A percentile compares a stretch with the other conserved stretches of the same genome.
Conservation (phyloP, 2,888 invertebrate species). For the Eurytoma adleriae region DNA sequence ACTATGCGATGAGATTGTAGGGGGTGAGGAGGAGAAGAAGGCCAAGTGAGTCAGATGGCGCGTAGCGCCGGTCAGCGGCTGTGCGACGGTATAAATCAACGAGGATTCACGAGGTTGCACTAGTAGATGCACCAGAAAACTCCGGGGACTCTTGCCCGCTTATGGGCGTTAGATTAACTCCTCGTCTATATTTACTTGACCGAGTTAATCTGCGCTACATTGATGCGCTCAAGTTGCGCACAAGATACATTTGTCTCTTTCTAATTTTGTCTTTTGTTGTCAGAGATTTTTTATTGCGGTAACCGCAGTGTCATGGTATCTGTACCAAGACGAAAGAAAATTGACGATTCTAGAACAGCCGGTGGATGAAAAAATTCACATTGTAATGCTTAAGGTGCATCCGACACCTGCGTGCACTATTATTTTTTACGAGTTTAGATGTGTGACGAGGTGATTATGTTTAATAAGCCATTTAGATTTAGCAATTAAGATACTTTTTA, state of each 20-base stretch:
- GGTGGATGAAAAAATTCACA: not conserved
- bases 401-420: not conserved
- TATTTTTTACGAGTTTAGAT: not conserved
- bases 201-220: conserved; percentile 16
- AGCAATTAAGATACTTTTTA: not conserved
- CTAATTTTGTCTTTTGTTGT: conserved; percentile 9
- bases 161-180: conserved; percentile 33
- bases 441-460: too few species aligned
- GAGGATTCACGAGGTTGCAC: conserved; percentile 16
- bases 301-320: conserved; percentile 17
- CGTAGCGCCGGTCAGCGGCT: conserved; percentile 29
- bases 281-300: not conserved
- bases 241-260: not conserved
- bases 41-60: not conserved
- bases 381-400: not conserved
- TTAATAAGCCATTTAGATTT: too few species aligned
- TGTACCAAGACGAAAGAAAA: conserved; percentile 15
- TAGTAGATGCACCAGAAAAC: conserved; percentile 32
- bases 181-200: conserved; percentile 39
- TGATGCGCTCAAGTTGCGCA: not conserved
- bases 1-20: too few species aligned
- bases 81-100: conserved; percentile 38
- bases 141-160: conserved; percentile 20
- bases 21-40: too few species aligned
- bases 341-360: conserved; percentile 16